Evolutionary conservation across 1,140 invertebrate genomes (phyloP).

Genomic region (Neodiprion lecontei): DNA sequence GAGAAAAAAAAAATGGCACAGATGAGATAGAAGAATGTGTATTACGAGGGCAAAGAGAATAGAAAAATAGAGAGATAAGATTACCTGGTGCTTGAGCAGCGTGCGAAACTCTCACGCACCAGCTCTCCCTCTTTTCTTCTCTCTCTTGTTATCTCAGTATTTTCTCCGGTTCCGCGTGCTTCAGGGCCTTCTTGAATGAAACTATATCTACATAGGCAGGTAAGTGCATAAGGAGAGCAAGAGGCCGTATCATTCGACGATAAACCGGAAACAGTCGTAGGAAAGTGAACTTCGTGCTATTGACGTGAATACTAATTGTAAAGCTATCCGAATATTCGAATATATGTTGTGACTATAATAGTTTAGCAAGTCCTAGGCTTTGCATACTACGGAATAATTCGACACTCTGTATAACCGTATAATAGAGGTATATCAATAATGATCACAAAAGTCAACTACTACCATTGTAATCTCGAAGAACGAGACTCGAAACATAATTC

Average conservation of each 20-base stretch:
- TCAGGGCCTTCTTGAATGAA: neutral
- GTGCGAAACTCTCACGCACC: neutral
- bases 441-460: too few species aligned
- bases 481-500: too few species aligned
- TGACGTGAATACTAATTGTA: too few species aligned
- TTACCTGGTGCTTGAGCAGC: neutral
- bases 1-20: neutral
- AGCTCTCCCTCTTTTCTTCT: too few species aligned
- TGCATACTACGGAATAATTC: too few species aligned
- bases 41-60: neutral
- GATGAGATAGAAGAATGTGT: neutral
- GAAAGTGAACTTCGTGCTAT: neutral
- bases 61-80: neutral
- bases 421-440: too few species aligned
- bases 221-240: neutral
- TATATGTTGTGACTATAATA: too few species aligned
- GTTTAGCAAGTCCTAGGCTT: too few species aligned
- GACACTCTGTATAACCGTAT: too few species aligned
- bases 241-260: neutral
- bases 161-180: neutral
- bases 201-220: neutral
- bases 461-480: too few species aligned
- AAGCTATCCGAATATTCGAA: too few species aligned
- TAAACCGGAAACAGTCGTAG: constrained; percentile 1
- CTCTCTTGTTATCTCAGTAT: too few species aligned